Conservation (phyloP, 2,113 vertebrate species). For the Anas platyrhynchos region DNA sequence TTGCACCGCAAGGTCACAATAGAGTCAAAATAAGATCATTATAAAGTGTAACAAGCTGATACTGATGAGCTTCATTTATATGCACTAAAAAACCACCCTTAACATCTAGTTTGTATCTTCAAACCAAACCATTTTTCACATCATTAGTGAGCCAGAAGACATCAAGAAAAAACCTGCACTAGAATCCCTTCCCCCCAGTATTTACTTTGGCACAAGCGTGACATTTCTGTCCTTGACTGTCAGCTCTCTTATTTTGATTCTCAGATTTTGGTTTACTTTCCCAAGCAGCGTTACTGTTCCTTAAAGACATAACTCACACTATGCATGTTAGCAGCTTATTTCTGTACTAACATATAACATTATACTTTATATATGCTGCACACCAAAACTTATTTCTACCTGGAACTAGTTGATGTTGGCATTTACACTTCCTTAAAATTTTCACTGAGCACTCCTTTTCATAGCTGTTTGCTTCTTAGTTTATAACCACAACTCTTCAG, state of each 20-base stretch:
- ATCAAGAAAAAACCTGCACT: background rate
- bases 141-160: constrained; percentile 30
- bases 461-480: background rate
- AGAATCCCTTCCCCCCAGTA: background rate
- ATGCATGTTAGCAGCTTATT: background rate
- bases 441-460: background rate
- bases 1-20: constrained; percentile 9
- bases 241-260: constrained; percentile 18
- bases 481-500: background rate
- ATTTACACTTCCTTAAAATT: background rate
- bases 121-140: constrained; percentile 28
- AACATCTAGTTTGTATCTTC: background rate
- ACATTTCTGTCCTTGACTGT: constrained; percentile 15
- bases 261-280: background rate
- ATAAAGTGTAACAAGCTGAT: constrained; percentile 17
- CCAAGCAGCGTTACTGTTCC: background rate
- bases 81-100: background rate
- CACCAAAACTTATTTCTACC: background rate
- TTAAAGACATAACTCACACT: background rate
- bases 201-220: background rate
- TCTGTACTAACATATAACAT: background rate
- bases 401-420: background rate
- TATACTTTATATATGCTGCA: background rate
- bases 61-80: constrained; percentile 19
- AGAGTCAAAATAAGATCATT: constrained; percentile 36